These are phyloP conservation scores for Clytia hemisphaerica DNA, from an alignment of 30 jellyfish, hydroid and myxozoan genomes.

Conservation along the genomic window DNA sequence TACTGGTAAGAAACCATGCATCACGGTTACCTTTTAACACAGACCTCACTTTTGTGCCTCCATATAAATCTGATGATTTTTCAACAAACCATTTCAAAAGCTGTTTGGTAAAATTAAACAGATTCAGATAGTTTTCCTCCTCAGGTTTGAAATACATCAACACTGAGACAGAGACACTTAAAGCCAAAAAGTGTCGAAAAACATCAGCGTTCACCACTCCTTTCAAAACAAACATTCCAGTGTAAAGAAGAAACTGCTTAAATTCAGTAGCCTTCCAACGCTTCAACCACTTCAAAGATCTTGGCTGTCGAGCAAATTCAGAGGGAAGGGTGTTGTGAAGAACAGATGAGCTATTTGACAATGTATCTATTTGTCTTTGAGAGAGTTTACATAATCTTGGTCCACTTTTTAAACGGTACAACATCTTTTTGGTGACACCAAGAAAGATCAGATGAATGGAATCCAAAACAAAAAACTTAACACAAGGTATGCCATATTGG, in stretches of 20 bases:
- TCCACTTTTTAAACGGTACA: constrained; percentile 13
- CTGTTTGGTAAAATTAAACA: too few species aligned
- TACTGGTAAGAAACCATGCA: too few species aligned
- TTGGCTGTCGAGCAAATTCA: constrained; percentile 49
- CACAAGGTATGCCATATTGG: too few species aligned
- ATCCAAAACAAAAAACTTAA: constrained; percentile 3
- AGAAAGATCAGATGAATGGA: too few species aligned
- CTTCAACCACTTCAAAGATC: constrained; percentile 10
- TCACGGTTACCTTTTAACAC: too few species aligned
- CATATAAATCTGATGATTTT: too few species aligned
- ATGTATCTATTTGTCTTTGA: constrained; percentile 3
- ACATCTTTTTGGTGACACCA: constrained; percentile 7
- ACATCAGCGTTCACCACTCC: constrained; percentile 17
- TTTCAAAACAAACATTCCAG: constrained; percentile 39
- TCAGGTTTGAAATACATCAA: too few species aligned
- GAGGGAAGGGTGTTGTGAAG: constrained; percentile 23
- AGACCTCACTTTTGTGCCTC: too few species aligned
- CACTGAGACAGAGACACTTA: too few species aligned
- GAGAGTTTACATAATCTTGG: constrained; percentile 35
- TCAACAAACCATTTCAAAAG: too few species aligned
- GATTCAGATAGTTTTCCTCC: too few species aligned
- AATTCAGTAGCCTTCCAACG: constrained; percentile 53
- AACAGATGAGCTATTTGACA: constrained; percentile 4
- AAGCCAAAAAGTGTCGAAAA: too few species aligned
- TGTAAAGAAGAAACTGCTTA: constrained; percentile 36